Evolutionary conservation across 2,888 invertebrate genomes (phyloP), one percentile per base, ranked within the genome.

Genomic region (Homarus gammarus): DNA sequence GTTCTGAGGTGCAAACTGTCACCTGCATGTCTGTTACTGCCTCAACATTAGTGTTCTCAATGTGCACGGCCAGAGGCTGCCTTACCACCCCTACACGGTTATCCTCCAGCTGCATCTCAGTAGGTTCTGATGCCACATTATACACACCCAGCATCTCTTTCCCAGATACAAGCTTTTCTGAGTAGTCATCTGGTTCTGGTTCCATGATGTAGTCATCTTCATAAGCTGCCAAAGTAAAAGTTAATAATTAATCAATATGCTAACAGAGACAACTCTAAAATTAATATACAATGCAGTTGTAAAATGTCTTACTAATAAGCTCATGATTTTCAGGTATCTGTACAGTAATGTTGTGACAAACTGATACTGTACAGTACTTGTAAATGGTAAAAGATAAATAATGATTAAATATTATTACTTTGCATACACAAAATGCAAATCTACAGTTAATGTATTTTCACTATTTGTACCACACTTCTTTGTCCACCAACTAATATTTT

Each of bases 141-240:
- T 68, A 77, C 33, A 36, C 38, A 36, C 44, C 49, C 0, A 38
- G 12, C 1, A n/a, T 22, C 22, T 87, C 72, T 51, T 78, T 87
- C 51, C 51, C 33, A 1, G 70, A 70, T 22, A 12, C 56, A 8
- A 38, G 44, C 38, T 78, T 87, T 8, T 79, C 79, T n/a, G 70
- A n/a, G 33, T 87, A 89, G 18, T 84, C 84, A 10, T 64, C 68
- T 70, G 40, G 33, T 6, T 12, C 68, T 27, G 83, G 44, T 31
- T 83, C 70, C 68, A 83, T 83, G 18, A 89, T 77, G 84, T 84
- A 89, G 18, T 89, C 83, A 68, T 89, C 87, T 27, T 89, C 88
- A 72, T 89, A 89, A 38, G 31, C 88, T 89, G 88, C 27, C 40
- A 83, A 49, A 44, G 31, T 2, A 40, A 56, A 56, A 40, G 38